Evolutionary conservation across 2,113 vertebrate genomes (phyloP).

Genomic region (Pterophyllum scalare): DNA sequence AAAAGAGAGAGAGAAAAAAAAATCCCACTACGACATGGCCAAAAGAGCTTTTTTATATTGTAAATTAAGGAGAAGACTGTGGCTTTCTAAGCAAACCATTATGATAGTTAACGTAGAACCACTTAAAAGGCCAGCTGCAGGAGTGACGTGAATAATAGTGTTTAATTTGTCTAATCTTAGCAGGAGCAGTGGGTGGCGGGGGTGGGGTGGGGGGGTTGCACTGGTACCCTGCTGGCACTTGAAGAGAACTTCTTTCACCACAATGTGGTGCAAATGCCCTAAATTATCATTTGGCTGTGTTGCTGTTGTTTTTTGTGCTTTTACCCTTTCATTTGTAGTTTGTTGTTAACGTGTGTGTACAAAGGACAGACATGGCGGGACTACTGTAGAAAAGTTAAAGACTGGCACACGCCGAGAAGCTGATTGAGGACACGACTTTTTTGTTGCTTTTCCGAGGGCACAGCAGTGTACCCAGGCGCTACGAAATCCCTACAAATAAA

Average conservation of each 20-base stretch:
- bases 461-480: conserved; percentile 66
- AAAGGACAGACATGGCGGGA: conserved; percentile 10
- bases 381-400: conserved; percentile 44
- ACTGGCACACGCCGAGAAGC: conserved; percentile 37
- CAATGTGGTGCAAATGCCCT: conserved; percentile 71
- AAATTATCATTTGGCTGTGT: conserved; percentile 62
- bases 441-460: conserved; percentile 61
- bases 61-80: conserved; percentile 78
- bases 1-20: conserved; percentile 55
- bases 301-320: conserved; percentile 57
- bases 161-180: conserved; percentile 85
- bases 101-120: conserved; percentile 81
- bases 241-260: conserved; percentile 69
- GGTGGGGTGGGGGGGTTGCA: conserved; percentile 13
- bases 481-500: conserved; percentile 76
- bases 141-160: conserved; percentile 81
- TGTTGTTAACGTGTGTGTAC: conserved; percentile 60
- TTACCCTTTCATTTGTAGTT: conserved; percentile 62
- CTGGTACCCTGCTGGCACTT: conserved; percentile 64
- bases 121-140: conserved; percentile 81
- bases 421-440: conserved; percentile 68
- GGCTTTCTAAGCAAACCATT: conserved; percentile 81
- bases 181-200: conserved; percentile 64
- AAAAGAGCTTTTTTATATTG: conserved; percentile 73
- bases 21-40: conserved; percentile 56